A percentile compares a stretch with the other conserved stretches of the same genome.
These are phyloP conservation scores for Bambusicola thoracicus DNA, from an alignment of 2,113 vertebrate genomes.

Conservation along the genomic window DNA sequence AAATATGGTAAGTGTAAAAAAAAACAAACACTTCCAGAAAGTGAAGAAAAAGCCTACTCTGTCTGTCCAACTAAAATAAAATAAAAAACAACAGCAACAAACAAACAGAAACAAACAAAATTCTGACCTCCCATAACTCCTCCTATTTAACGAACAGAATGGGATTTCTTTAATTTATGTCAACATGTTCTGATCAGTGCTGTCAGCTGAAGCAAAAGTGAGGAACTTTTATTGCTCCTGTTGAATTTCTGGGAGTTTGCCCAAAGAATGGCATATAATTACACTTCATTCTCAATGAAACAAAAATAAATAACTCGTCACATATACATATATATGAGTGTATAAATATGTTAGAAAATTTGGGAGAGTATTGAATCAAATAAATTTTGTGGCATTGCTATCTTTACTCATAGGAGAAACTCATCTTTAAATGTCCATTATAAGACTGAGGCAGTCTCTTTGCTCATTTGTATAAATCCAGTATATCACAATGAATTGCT, in stretches of 20 bases:
- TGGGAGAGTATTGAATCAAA: not conserved
- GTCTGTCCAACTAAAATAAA: not conserved
- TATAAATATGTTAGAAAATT: not conserved
- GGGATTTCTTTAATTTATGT: not conserved
- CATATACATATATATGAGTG: not conserved
- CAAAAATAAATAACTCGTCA: not conserved
- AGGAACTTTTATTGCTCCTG: not conserved
- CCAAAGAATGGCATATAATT: not conserved
- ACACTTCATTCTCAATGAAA: not conserved
- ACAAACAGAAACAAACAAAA: fast-evolving
- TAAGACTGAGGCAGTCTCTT: not conserved
- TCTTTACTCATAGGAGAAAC: not conserved
- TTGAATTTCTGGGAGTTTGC: not conserved
- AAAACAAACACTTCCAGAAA: not conserved
- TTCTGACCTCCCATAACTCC: not conserved
- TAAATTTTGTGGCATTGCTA: not conserved
- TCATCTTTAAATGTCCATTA: not conserved
- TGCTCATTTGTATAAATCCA: not conserved
- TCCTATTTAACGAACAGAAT: not conserved
- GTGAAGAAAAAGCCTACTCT: not conserved
- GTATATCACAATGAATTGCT: not conserved
- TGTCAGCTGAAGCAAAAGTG: not conserved
- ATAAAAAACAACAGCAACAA: not conserved
- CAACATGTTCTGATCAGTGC: not conserved
- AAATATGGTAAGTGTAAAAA: not conserved